These are phyloP conservation scores for Epsilonema sp. DNA, from an alignment of 2,888 invertebrate species.

Conservation along the genomic window DNA sequence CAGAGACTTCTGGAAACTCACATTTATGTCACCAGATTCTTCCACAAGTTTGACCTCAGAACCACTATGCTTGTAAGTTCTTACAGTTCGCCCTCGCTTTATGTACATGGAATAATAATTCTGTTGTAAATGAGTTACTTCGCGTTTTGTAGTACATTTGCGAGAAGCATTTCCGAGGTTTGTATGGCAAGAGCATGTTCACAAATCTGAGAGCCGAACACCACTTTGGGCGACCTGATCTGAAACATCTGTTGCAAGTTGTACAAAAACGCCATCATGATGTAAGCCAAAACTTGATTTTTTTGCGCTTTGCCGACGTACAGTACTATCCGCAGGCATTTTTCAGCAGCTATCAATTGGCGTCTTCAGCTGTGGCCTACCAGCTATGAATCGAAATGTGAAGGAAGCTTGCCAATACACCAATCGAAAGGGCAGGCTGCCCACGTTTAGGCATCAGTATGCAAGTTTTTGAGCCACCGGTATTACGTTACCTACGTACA, in stretches of 20 bases:
- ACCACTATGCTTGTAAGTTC: constrained; percentile 96
- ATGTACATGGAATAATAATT: no score
- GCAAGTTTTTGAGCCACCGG: neutral
- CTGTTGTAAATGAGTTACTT: no score
- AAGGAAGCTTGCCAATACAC: constrained; percentile 93
- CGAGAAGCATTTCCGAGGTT: constrained; percentile 87
- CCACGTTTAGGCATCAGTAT: neutral
- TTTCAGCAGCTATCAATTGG: constrained; percentile 54
- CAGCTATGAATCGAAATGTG: constrained; percentile 83
- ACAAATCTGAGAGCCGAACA: constrained; percentile 84
- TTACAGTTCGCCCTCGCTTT: no score
- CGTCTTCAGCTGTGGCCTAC: constrained; percentile 93
- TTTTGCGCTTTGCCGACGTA: no score
- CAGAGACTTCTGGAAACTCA: constrained; percentile 88
- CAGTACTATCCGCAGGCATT: neutral
- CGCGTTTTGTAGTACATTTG: constrained; percentile 82
- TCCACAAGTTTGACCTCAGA: constrained; percentile 87
- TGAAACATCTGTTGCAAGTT: constrained; percentile 85
- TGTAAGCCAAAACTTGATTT: no score
- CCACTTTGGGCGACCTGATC: constrained; percentile 86
- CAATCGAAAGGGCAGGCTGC: constrained; percentile 42
- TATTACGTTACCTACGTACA: no score
- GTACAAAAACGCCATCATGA: constrained; percentile 90
- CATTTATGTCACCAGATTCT: constrained; percentile 93
- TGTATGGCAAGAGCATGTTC: constrained; percentile 57